Evolutionary conservation across 2,113 vertebrate species (phyloP), one percentile per base, ranked within the genome.

Genomic region (Myotis davidii): DNA sequence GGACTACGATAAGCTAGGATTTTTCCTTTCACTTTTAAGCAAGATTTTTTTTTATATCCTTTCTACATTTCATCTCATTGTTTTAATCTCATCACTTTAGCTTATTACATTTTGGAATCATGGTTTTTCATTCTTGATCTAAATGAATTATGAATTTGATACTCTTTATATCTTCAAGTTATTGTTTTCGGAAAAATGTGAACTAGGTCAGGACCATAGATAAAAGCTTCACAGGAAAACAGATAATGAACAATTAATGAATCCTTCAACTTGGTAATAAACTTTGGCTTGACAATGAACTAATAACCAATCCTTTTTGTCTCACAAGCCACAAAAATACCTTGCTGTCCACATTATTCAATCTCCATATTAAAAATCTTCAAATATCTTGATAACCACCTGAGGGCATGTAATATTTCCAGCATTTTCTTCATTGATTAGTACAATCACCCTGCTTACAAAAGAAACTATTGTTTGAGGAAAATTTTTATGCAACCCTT

Each of bases 71-170:
- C 9, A 50, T 69, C 21, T 72, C 25, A 29, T 27, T 59, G 1
- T 64, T 96, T 91, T 70, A 81, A 93, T 72, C 8, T 76, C 16
- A 84, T 45, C 34, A 82, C 88, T 94, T 92, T 25, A 82, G 21
- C 39, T 17, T 52, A 10, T 34, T 70, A 77, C 79, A 67, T 9
- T 90, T 54, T 77, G 37, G 32, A 86, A 79, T 59, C n/a, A 64
- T 2, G 10, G 2, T n/a, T 84, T 69, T 84, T 16, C 59, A 61
- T 61, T 61, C 59, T 61, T 73, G 20, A 77, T 72, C 59, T 32
- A 65, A 73, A 50, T 81, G 13, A 67, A 45, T 48, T 74, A 10
- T 85, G 79, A 81, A 76, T 69, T 92, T 90, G 50, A 90, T 91
- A 39, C 5, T 82, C 21, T 79, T 4, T 93, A 0, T 67, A n/a